phyloP scores from a whole-genome alignment of 2,113 vertebrate species.

The Microcebus murinus region DNA sequence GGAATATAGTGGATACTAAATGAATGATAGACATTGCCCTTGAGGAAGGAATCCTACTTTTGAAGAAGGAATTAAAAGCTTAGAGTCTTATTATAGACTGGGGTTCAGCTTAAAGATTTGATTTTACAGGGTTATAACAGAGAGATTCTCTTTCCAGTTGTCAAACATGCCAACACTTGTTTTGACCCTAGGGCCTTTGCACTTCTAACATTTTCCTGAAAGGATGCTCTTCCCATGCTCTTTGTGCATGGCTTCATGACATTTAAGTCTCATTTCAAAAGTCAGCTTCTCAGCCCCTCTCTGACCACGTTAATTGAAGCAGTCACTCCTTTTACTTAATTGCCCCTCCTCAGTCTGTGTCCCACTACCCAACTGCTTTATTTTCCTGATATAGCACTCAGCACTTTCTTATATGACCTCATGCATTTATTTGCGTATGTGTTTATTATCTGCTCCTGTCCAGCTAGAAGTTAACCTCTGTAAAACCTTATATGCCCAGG shows the following conservation, averaged over 20 bases:
- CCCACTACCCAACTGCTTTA: not conserved
- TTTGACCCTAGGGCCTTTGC: not conserved
- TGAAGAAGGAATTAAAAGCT: not conserved
- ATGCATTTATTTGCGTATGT: slow-evolving; percentile 17
- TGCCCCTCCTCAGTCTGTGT: not conserved
- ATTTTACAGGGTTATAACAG: not conserved
- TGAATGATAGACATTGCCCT: not conserved
- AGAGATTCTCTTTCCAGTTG: not conserved
- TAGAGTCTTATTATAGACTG: not conserved
- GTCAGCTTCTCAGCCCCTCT: not conserved
- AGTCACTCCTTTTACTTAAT: not conserved
- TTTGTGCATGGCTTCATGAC: not conserved
- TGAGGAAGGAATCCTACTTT: not conserved
- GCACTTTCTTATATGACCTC: not conserved
- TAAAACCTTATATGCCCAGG: not conserved
- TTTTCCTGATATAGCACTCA: slow-evolving; percentile 12
- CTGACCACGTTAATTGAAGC: not conserved
- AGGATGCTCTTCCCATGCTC: not conserved
- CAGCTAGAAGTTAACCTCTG: slow-evolving; percentile 5
- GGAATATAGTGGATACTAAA: not conserved
- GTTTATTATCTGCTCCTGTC: not conserved
- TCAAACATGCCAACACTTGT: not conserved
- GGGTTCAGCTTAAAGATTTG: not conserved
- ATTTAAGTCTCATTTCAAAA: not conserved
- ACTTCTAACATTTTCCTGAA: not conserved